Base-by-base conservation (phyloP, 1,140 invertebrate species). In the Choristoneura fumiferana region DNA sequence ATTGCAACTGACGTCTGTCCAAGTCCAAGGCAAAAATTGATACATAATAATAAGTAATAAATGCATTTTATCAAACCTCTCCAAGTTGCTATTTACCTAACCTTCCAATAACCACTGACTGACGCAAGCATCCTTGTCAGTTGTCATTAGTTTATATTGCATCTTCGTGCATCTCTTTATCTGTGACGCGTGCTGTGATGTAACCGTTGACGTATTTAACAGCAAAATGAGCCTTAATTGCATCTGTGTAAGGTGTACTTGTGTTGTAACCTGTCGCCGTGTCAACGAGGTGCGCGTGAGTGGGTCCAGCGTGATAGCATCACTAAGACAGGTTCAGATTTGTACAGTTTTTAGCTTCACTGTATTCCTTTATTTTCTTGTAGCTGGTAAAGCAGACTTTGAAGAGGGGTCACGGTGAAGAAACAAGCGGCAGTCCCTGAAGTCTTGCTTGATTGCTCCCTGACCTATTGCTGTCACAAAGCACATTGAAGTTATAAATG, bases 51-150 rank as follows among this genome's bases (percentile, higher is more conserved):
- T n/a, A n/a, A n/a, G n/a, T n/a, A n/a, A n/a, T n/a, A n/a, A n/a
- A n/a, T n/a, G n/a, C n/a, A n/a, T n/a, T n/a, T n/a, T n/a, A n/a
- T n/a, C n/a, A n/a, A n/a, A n/a, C n/a, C n/a, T n/a, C n/a, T n/a
- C n/a, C n/a, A n/a, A n/a, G n/a, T n/a, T n/a, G n/a, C n/a, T 29
- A 6, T 29, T 45, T 45, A 45, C 18, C 18, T 45, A 45, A 45
- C 17, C 18, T 15, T 10, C 8, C 18, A 12, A n/a, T 45, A 22
- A 45, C 39, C 39, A 15, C 13, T n/a, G 15, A 18, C 39, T 17
- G 14, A 40, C 14, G 39, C 39, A 40, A 40, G 8, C 12, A 8
- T 12, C 14, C n/a, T n/a, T 6, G 22, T 29, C 22, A 3, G 2
- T 6, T 29, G 2, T 29, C 22, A 6, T 29, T 29, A 29, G 39